phyloP scores from a whole-genome alignment of 2,113 vertebrate species.

The Platichthys stellatus region DNA sequence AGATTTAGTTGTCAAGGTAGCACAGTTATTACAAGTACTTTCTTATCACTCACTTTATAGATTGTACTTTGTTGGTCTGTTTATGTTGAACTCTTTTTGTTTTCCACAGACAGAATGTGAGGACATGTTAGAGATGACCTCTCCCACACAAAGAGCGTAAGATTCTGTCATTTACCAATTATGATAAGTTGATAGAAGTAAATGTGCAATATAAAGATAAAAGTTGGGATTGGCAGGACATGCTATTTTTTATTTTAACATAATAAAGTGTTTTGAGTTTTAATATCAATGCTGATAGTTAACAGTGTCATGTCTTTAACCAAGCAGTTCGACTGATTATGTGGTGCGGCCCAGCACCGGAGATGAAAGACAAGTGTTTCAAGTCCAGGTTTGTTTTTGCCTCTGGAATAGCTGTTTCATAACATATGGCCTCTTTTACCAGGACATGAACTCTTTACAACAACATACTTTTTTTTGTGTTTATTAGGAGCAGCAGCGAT shows the following conservation, averaged over 20 bases:
- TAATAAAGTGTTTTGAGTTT: neutral
- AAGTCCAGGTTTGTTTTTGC: slow-evolving; percentile 90
- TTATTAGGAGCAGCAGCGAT: slow-evolving; percentile 92
- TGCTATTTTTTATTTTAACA: neutral
- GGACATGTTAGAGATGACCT: slow-evolving; percentile 87
- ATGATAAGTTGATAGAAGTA: too few species aligned
- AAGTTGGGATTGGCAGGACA: neutral
- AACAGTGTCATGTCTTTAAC: slow-evolving; percentile 14
- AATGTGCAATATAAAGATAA: too few species aligned
- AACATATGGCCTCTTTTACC: neutral
- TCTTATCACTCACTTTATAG: neutral
- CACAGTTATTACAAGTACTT: neutral
- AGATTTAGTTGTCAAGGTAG: slow-evolving; percentile 94
- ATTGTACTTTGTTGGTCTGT: neutral
- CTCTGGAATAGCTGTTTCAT: neutral
- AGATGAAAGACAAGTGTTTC: slow-evolving; percentile 95
- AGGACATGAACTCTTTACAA: neutral
- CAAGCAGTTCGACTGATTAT: slow-evolving; percentile 93
- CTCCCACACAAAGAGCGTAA: slow-evolving; percentile 92
- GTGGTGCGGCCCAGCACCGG: slow-evolving; percentile 97
- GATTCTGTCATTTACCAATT: slow-evolving; percentile 55
- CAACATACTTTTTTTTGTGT: neutral
- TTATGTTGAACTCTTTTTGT: slow-evolving; percentile 19
- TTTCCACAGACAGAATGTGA: slow-evolving; percentile 87
- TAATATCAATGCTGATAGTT: neutral